Conservation (phyloP, 1,140 invertebrate species). For the Euglossa dilemma region DNA sequence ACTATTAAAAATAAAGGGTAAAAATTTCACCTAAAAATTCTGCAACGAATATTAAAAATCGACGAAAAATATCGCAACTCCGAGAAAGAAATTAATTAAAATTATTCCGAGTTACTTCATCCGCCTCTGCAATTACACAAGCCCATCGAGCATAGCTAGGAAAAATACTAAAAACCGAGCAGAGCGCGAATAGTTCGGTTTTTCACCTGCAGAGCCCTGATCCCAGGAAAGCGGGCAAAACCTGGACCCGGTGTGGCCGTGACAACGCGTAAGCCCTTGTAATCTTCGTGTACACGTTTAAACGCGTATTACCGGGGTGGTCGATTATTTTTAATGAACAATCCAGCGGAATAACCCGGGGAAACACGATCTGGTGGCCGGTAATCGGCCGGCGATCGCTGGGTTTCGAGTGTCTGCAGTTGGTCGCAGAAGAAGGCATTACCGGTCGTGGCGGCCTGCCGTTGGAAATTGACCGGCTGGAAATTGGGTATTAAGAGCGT, state of each 20-base stretch:
- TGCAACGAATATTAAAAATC: no score
- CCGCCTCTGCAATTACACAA: no score
- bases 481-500: conserved; percentile 45
- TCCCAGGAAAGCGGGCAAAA: no score
- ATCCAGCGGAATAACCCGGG: neutral
- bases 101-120: no score
- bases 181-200: no score
- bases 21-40: no score
- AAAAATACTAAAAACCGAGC: no score
- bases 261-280: neutral
- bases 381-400: conserved; percentile 11
- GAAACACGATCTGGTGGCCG: neutral
- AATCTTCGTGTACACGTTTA: neutral
- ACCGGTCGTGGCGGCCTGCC: neutral
- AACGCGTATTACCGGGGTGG: neutral
- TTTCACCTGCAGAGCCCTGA: no score
- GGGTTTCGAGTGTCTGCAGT: neutral
- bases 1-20: no score
- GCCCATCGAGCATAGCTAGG: no score
- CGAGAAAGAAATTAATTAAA: no score
- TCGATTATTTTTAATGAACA: conserved; percentile 1
- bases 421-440: conserved; percentile 2
- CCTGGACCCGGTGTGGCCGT: neutral
- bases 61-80: no score
- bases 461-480: conserved; percentile 42